Percentiles rank a stretch among this genome's conserved stretches.
Evolutionary conservation across 2,113 vertebrate genomes (phyloP).

Genomic region (Seriola dumerili): DNA sequence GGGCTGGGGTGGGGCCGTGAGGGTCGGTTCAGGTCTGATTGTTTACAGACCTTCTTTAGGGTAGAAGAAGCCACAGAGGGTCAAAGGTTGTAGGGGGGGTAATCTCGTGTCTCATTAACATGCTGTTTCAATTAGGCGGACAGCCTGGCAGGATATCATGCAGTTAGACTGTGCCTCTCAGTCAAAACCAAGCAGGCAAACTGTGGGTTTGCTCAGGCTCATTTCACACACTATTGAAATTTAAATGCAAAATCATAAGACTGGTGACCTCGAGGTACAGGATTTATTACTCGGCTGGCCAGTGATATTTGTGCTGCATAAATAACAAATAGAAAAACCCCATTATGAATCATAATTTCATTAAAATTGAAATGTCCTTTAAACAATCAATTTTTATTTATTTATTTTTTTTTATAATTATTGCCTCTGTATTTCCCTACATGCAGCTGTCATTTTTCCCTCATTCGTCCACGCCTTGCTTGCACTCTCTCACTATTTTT

Average conservation of each 20-base stretch:
- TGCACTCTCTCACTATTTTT: not conserved
- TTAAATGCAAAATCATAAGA: not conserved
- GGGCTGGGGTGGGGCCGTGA: not conserved
- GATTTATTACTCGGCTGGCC: not conserved
- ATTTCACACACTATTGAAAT: constrained; percentile 24
- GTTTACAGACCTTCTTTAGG: constrained; percentile 57
- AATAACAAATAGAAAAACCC: not conserved
- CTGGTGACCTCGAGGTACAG: not conserved
- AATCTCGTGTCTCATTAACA: constrained; percentile 64
- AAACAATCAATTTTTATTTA: not conserved
- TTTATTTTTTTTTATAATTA: not conserved
- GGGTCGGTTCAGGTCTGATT: constrained; percentile 57
- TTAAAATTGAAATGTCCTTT: not conserved
- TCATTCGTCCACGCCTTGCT: not conserved
- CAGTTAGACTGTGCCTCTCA: constrained; percentile 25
- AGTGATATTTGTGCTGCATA: not conserved
- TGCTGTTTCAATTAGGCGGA: constrained; percentile 67
- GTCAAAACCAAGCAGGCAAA: constrained; percentile 41
- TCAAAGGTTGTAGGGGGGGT: constrained; percentile 51
- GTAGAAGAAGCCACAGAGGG: constrained; percentile 42
- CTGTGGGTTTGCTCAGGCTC: not conserved
- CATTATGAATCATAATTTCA: not conserved
- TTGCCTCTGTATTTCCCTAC: not conserved
- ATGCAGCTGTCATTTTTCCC: not conserved
- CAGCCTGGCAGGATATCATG: constrained; percentile 19